Conservation (phyloP, 2,888 invertebrate species). For the Melanotus villosus region DNA sequence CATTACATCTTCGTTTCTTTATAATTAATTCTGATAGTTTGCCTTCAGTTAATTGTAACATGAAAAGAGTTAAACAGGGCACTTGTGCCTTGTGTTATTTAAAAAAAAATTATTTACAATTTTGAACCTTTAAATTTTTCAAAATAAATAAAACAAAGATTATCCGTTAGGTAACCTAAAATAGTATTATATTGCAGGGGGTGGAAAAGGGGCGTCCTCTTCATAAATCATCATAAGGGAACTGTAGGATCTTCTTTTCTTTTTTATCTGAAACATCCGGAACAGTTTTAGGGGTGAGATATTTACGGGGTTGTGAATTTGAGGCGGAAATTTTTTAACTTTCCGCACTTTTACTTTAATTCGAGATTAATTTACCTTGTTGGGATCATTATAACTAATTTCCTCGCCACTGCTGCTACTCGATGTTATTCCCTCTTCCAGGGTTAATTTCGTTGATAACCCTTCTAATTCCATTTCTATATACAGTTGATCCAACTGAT, state of each 20-base stretch:
- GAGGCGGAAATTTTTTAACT: no score
- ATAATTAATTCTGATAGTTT: no score
- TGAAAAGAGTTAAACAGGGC: no score
- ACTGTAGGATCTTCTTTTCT: conserved; percentile 70
- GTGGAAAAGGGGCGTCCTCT: conserved; percentile 79
- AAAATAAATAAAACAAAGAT: no score
- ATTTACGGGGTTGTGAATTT: background rate
- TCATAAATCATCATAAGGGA: conserved; percentile 79
- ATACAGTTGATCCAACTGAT: conserved; percentile 80
- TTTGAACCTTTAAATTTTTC: no score
- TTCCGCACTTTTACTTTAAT: no score
- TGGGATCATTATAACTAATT: background rate
- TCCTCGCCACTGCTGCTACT: conserved; percentile 66
- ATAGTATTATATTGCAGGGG: conserved; percentile 59
- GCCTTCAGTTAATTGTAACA: no score
- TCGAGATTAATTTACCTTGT: conserved; percentile 24
- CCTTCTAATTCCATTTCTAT: conserved; percentile 79
- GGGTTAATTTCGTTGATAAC: conserved; percentile 71
- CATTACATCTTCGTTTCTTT: background rate
- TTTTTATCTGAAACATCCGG: conserved; percentile 62
- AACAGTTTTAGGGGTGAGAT: background rate
- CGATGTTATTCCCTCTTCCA: conserved; percentile 76
- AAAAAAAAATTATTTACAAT: no score
- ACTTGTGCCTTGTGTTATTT: no score
- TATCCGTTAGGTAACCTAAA: no score